These are phyloP conservation scores for Cheilosia impressa DNA, from an alignment of 2,888 invertebrate genomes.

Conservation along the genomic window DNA sequence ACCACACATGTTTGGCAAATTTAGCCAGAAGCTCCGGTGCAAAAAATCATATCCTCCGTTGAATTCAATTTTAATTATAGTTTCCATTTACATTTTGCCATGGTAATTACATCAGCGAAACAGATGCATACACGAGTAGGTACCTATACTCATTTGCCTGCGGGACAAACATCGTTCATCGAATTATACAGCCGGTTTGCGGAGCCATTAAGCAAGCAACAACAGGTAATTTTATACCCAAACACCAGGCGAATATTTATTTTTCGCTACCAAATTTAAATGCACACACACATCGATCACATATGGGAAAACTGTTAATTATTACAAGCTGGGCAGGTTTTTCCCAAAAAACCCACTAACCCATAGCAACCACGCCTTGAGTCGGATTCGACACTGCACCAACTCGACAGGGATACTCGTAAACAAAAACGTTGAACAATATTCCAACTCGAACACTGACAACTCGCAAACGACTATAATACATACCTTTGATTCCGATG, in stretches of 20 bases:
- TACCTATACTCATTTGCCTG: background rate
- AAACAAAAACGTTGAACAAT: conserved; percentile 37
- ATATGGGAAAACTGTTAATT: conserved; percentile 28
- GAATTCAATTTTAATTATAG: conserved; percentile 43
- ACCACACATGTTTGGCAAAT: background rate
- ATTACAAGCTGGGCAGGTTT: background rate
- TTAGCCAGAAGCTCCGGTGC: background rate
- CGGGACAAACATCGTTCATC: background rate
- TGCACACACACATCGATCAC: conserved; percentile 1
- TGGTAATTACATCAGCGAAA: conserved; percentile 14
- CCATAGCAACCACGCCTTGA: conserved; percentile 19
- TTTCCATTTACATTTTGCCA: conserved; percentile 5
- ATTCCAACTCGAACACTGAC: conserved; percentile 15
- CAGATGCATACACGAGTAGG: background rate
- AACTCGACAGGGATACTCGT: no score
- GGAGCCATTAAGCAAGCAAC: conserved; percentile 2
- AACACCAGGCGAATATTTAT: conserved; percentile 31
- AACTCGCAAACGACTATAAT: background rate
- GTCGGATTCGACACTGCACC: conserved; percentile 41
- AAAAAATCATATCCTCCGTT: conserved; percentile 1
- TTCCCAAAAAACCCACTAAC: background rate
- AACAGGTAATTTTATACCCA: conserved; percentile 22
- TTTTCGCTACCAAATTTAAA: conserved; percentile 10
- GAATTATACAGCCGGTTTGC: background rate
- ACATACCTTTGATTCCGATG: conserved; percentile 75